Evolutionary conservation across 2,888 invertebrate genomes (phyloP).

Genomic region (Crossocerus cetratus): DNA sequence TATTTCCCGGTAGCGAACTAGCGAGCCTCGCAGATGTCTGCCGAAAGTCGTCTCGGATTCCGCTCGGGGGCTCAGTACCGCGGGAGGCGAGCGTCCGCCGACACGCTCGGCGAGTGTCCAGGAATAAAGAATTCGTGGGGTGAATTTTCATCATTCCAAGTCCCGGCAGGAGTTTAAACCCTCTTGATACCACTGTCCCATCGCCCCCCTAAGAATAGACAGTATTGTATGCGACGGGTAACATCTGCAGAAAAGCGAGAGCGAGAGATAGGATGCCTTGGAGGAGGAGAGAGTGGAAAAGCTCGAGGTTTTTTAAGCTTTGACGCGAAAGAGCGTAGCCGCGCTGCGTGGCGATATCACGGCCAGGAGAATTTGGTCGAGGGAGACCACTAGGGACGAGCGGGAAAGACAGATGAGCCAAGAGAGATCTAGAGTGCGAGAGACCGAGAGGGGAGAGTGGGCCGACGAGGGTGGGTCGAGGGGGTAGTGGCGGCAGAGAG

Average conservation of each 20-base stretch:
- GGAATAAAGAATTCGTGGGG: conserved; percentile 68
- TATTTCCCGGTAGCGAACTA: conserved; percentile 52
- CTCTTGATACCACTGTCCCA: conserved; percentile 4
- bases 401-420: not conserved
- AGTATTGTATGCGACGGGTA: conserved; percentile 44
- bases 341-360: not conserved
- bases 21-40: conserved; percentile 61
- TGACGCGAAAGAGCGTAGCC: conserved; percentile 43
- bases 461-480: conserved; percentile 16
- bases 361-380: not conserved
- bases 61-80: conserved; percentile 46
- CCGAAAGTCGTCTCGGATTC: conserved; percentile 40
- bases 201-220: conserved; percentile 13
- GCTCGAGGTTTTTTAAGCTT: conserved; percentile 9
- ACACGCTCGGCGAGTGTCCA: conserved; percentile 53
- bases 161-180: conserved; percentile 11
- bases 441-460: conserved; percentile 4
- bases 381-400: conserved; percentile 7
- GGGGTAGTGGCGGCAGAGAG: conserved; percentile 27
- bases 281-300: conserved; percentile 2
- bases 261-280: not conserved
- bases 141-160: conserved; percentile 63
- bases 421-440: not conserved
- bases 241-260: conserved; percentile 53
- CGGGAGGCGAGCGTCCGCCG: conserved; percentile 45